Evolutionary conservation across 1,140 invertebrate species (phyloP).

Genomic region (Diploscapter pachys): DNA sequence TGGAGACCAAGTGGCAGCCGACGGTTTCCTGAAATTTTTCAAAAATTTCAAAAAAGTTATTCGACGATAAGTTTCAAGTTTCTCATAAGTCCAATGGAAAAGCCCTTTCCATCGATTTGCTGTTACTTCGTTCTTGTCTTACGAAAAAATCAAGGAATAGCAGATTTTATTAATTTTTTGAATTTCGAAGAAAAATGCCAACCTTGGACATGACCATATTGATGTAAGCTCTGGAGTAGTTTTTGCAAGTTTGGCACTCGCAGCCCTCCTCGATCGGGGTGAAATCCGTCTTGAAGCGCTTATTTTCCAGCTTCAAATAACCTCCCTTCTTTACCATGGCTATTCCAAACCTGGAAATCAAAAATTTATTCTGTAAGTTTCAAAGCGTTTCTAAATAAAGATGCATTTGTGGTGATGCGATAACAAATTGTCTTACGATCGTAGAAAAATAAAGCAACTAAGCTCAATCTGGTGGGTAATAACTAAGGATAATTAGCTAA

Average conservation of each 20-base stretch:
- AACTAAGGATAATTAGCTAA: too few species aligned
- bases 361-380: neutral
- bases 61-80: too few species aligned
- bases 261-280: conserved; percentile 82
- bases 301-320: conserved; percentile 80
- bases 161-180: neutral
- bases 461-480: too few species aligned
- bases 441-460: too few species aligned
- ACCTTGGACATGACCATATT: conserved; percentile 72
- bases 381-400: too few species aligned
- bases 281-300: conserved; percentile 75
- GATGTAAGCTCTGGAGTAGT: conserved; percentile 85
- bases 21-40: conserved; percentile 71
- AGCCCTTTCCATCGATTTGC: conserved; percentile 60
- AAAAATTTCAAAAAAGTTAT: too few species aligned
- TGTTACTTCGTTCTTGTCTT: conserved; percentile 13
- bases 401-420: too few species aligned
- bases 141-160: neutral
- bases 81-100: neutral
- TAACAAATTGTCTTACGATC: too few species aligned
- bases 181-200: neutral
- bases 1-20: conserved; percentile 82
- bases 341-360: conserved; percentile 81
- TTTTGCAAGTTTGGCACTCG: conserved; percentile 79
- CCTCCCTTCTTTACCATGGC: conserved; percentile 75